These are phyloP conservation scores for Goniozus legneri DNA, from an alignment of 1,140 invertebrate species.

Conservation along the genomic window DNA sequence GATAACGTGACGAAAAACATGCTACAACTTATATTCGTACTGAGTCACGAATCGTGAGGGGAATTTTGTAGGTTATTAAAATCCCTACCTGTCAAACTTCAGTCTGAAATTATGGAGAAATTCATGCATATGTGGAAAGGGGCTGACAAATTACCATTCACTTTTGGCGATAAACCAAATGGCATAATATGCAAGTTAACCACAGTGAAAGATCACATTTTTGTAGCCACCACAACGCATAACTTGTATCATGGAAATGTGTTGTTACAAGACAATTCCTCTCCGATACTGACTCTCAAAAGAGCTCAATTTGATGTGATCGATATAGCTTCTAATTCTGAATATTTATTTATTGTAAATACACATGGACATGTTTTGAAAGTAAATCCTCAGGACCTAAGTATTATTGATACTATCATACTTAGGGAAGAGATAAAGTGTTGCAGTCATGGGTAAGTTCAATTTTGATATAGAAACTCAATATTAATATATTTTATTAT, in stretches of 20 bases:
- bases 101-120: constrained; percentile 34
- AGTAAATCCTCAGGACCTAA: constrained; percentile 55
- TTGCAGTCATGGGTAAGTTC: constrained; percentile 59
- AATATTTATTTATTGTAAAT: constrained; percentile 62
- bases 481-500: too few species aligned
- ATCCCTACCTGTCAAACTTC: constrained; percentile 27
- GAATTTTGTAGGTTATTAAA: constrained; percentile 26
- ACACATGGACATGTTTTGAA: constrained; percentile 61
- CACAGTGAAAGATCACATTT: constrained; percentile 38
- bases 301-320: constrained; percentile 44
- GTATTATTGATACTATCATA: constrained; percentile 59
- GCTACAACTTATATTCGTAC: constrained; percentile 7
- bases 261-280: constrained; percentile 6
- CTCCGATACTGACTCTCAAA: constrained; percentile 24
- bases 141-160: constrained; percentile 34
- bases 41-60: constrained; percentile 8
- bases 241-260: constrained; percentile 42
- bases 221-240: constrained; percentile 38
- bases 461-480: too few species aligned
- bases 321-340: constrained; percentile 62
- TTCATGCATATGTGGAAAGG: constrained; percentile 45
- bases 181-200: constrained; percentile 40
- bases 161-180: constrained; percentile 35
- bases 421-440: constrained; percentile 62
- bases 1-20: constrained; percentile 36